Percentiles rank a stretch among this genome's conserved stretches.
These are phyloP conservation scores for Amblyopsis rosae DNA, from an alignment of 2,113 vertebrate species.

Conservation along the genomic window DNA sequence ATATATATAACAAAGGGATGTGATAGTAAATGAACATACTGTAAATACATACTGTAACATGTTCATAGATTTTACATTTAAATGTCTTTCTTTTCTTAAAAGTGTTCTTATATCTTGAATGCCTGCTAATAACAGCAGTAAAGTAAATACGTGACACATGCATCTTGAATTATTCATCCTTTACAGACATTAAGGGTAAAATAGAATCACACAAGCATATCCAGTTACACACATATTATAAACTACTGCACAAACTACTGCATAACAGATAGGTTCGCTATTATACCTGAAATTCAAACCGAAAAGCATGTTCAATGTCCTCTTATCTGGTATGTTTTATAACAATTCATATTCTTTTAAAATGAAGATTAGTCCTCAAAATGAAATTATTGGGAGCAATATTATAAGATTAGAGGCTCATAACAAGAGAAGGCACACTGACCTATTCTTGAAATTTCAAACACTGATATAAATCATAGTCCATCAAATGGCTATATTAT, in stretches of 20 bases:
- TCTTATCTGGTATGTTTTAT: slow-evolving; percentile 70
- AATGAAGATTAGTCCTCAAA: slow-evolving; percentile 72
- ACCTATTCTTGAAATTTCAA: slow-evolving; percentile 70
- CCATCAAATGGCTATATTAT: slow-evolving; percentile 72
- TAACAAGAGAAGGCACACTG: slow-evolving; percentile 61
- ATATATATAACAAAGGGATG: no score
- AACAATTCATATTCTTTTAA: slow-evolving; percentile 57
- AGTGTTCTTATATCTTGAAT: no score
- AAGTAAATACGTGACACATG: no score
- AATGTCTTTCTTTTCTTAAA: no score
- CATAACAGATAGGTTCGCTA: no score
- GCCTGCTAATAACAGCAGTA: no score
- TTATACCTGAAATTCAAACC: not conserved
- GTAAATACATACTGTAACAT: not conserved
- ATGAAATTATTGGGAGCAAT: slow-evolving; percentile 67
- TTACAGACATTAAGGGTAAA: no score
- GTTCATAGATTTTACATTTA: no score
- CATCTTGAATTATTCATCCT: no score
- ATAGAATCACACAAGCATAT: no score
- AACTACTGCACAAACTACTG: no score
- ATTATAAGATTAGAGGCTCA: slow-evolving; percentile 49
- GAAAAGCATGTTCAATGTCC: slow-evolving; percentile 66
- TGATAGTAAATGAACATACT: not conserved
- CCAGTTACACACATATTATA: no score
- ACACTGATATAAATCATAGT: slow-evolving; percentile 78